Percentiles rank a stretch among this genome's conserved stretches.
Evolutionary conservation across 1,140 invertebrate species (phyloP).

Genomic region (Lanistes nyassanus): DNA sequence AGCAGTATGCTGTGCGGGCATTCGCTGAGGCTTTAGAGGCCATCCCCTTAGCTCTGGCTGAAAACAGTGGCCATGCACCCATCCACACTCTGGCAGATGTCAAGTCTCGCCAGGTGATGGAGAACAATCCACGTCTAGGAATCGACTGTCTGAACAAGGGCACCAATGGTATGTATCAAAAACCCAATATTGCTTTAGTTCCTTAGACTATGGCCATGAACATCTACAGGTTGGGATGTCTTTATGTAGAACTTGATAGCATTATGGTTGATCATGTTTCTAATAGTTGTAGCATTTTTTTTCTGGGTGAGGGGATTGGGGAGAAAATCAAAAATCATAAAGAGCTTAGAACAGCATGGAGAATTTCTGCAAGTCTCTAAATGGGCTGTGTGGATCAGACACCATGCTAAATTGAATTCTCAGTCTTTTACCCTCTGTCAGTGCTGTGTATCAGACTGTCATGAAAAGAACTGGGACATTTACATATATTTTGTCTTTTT

Average conservation of each 20-base stretch:
- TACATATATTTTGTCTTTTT: neutral
- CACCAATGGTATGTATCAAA: slow-evolving; percentile 73
- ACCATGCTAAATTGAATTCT: slow-evolving; percentile 17
- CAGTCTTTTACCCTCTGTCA: slow-evolving; percentile 7
- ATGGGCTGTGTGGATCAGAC: slow-evolving; percentile 21
- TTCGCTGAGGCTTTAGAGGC: slow-evolving; percentile 96
- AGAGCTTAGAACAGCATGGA: slow-evolving; percentile 20
- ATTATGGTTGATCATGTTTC: too few relatives aligned
- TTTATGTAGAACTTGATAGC: too few relatives aligned
- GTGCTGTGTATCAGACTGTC: neutral
- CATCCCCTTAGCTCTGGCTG: slow-evolving; percentile 94
- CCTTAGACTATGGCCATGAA: too few relatives aligned
- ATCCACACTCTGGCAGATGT: slow-evolving; percentile 93
- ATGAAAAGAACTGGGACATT: slow-evolving; percentile 11
- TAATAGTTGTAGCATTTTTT: too few relatives aligned
- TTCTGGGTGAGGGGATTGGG: too few relatives aligned
- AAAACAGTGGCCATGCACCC: slow-evolving; percentile 94
- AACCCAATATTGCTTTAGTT: too few relatives aligned
- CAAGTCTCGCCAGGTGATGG: slow-evolving; percentile 87
- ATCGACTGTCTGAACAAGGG: slow-evolving; percentile 94
- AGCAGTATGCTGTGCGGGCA: slow-evolving; percentile 96
- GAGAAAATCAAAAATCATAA: too few relatives aligned
- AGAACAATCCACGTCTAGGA: slow-evolving; percentile 89
- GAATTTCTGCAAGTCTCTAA: slow-evolving; percentile 4
- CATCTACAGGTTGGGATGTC: too few relatives aligned